phyloP scores from a whole-genome alignment of 92 coral and sea anemone species.

The Phenganax marumi region DNA sequence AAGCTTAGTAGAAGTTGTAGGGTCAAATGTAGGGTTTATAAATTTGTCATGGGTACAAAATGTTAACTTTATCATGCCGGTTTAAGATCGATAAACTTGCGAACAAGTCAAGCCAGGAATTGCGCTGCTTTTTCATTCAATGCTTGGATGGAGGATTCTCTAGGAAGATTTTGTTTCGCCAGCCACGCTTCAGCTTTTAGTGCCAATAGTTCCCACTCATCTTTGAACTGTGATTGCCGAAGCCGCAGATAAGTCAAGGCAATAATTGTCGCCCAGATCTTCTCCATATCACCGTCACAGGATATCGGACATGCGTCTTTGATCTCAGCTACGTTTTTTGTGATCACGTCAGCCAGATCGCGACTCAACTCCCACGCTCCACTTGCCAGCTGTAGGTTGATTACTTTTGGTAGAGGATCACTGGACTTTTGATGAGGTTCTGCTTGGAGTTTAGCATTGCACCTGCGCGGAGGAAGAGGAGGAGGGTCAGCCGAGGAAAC shows the following conservation, averaged over 20 bases:
- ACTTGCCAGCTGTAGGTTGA: conserved; percentile 74
- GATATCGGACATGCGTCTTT: conserved; percentile 60
- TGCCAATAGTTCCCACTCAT: conserved; percentile 84
- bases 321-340: conserved; percentile 40
- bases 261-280: conserved; percentile 75
- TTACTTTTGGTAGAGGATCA: conserved; percentile 14
- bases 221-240: conserved; percentile 53
- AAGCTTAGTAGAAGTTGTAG: too few species aligned
- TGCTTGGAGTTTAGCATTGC: too few species aligned
- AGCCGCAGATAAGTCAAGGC: conserved; percentile 58
- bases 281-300: conserved; percentile 49
- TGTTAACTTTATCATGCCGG: too few species aligned
- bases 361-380: conserved; percentile 77
- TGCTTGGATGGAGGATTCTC: conserved; percentile 7
- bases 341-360: conserved; percentile 60
- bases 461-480: too few species aligned
- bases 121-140: conserved; percentile 7
- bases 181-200: conserved; percentile 72
- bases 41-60: too few species aligned
- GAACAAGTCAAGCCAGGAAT: background rate
- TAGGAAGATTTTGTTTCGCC: conserved; percentile 52
- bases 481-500: too few species aligned
- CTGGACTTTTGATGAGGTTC: too few species aligned
- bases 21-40: too few species aligned
- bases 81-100: too few species aligned